Evolutionary conservation across 2,113 vertebrate genomes (phyloP).

Genomic region (Canis aureus): DNA sequence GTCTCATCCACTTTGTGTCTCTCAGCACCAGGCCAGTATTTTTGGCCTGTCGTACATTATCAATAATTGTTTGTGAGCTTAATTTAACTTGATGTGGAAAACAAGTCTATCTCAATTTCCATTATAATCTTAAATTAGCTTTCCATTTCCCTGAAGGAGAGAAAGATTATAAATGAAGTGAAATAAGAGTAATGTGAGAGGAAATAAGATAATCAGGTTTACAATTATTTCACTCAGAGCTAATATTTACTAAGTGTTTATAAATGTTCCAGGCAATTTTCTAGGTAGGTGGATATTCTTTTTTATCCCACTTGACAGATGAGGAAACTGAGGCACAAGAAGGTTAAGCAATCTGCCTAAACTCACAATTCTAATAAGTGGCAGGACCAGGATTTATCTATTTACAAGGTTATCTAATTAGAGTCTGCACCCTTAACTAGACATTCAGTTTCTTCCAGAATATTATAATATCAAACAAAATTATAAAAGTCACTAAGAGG

Average conservation of each 20-base stretch:
- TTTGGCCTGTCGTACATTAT: background rate
- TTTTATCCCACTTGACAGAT: background rate
- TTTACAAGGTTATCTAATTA: background rate
- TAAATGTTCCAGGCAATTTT: constrained; percentile 10
- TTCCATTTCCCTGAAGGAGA: constrained; percentile 39
- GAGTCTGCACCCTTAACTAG: background rate
- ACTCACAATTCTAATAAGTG: background rate
- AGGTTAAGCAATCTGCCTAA: background rate
- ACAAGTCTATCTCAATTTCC: constrained; percentile 43
- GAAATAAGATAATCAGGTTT: constrained; percentile 53
- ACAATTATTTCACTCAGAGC: background rate
- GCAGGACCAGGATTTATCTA: background rate
- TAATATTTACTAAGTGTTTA: constrained; percentile 46
- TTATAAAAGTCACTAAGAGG: background rate
- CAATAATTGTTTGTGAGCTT: constrained; percentile 24
- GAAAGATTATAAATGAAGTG: constrained; percentile 15
- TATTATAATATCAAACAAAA: background rate
- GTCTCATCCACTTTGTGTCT: background rate
- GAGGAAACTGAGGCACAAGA: background rate
- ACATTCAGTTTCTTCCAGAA: background rate
- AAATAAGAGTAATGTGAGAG: constrained; percentile 35
- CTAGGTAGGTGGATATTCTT: background rate
- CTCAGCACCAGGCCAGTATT: background rate
- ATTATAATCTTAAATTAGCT: constrained; percentile 60
- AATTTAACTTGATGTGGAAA: constrained; percentile 61